Base-by-base conservation (phyloP, 2,888 invertebrate species). In the Stegophylla sp. region DNA sequence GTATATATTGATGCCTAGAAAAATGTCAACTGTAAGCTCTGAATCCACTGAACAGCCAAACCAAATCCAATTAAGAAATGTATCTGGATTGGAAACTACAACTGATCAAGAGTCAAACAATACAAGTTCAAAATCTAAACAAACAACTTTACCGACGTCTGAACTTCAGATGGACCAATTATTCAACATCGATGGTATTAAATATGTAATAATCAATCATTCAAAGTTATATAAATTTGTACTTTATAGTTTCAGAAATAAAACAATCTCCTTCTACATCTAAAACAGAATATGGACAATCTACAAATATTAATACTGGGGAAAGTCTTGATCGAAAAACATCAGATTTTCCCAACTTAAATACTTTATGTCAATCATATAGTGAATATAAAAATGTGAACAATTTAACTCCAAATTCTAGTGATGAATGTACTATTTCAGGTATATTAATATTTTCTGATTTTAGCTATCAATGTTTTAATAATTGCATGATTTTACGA, bases 101-200 rank as follows among this genome's bases (percentile, higher is more conserved):
- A 48, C 15, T 48, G 61, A 61, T 51, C 48, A 34, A 51, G 61
- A 79, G 48, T 15, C 51, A 71, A 79, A 41, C 23, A n/a, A 34
- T 63, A 61, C 13, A 26, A 61, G 17, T 51, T 71, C 61, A 41
- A 61, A 79, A 71, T 61, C 69, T 23, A 51, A 79, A 23, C 79
- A 79, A 71, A 71, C 34, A 51, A 69, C 26, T 51, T 23, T 23
- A 71, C 69, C 20, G 15, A 3, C 23, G 28, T 77, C 20, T 28
- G 34, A 69, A 20, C 77, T 56, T 61, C 61, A 71, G 34, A 23
- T 34, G 13, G 23, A 61, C 20, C 26, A 71, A 61, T 20, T 48
- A 59, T 77, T 53, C 28, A 56, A 3, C 9, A 61, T 61, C n/a
- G 61, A 79, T 51, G 59, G 79, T 79, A 79, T 69, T 64, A 23